Conservation (phyloP, 2,888 invertebrate genomes). For the Cantharis flavilabris region DNA sequence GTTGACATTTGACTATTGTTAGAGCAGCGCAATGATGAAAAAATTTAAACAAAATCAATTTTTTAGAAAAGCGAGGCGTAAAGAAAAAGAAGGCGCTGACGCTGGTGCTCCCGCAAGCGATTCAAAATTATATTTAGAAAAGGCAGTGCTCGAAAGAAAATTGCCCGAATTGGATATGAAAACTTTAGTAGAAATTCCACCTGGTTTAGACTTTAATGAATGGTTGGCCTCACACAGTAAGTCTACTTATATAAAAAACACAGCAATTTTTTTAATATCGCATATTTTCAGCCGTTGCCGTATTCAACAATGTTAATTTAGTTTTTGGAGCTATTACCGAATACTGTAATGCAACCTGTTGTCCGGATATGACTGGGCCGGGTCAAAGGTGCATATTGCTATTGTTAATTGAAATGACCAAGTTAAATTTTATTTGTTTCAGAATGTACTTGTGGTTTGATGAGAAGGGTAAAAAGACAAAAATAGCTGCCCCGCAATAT, state of each 20-base stretch:
- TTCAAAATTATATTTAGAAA: conserved; percentile 94
- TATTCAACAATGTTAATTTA: conserved; percentile 98
- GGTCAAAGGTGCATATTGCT: conserved; percentile 73
- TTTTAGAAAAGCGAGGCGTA: conserved; percentile 93
- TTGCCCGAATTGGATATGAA: conserved; percentile 93
- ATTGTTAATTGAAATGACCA: not conserved
- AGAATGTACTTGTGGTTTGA: conserved; percentile 98
- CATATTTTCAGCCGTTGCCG: conserved; percentile 79
- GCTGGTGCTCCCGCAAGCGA: conserved; percentile 71
- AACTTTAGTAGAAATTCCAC: conserved; percentile 91
- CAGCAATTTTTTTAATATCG: conserved; percentile 13
- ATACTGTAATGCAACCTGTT: conserved; percentile 94
- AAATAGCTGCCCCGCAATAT: conserved; percentile 97
- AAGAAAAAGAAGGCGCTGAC: conserved; percentile 85
- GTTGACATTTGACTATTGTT: not conserved
- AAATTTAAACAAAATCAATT: conserved; percentile 29
- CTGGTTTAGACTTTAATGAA: conserved; percentile 96
- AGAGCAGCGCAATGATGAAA: not conserved
- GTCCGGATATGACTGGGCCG: conserved; percentile 97
- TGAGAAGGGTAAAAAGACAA: conserved; percentile 97
- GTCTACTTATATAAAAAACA: conserved; percentile 49
- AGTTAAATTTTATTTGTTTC: conserved; percentile 40
- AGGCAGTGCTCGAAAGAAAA: conserved; percentile 91
- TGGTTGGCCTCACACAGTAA: conserved; percentile 99
- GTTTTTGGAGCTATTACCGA: conserved; percentile 98